A percentile compares a stretch with the other conserved stretches of the same genome.
phyloP scores from a whole-genome alignment of 2,113 vertebrate genomes.

The Colossoma macropomum region DNA sequence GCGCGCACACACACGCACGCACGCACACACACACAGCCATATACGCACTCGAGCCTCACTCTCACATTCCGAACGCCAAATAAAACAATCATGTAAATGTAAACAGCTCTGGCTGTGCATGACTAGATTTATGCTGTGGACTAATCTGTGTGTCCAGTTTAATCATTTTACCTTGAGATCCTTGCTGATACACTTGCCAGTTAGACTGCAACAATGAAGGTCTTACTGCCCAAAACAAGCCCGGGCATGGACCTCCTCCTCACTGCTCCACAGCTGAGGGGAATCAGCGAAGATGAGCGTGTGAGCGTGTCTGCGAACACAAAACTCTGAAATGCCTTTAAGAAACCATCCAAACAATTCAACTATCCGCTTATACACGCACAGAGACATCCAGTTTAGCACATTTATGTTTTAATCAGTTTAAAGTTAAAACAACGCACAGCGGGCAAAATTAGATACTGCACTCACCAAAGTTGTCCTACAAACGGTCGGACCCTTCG shows the following conservation, averaged over 20 bases:
- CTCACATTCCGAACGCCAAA: too few relatives aligned
- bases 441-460: neutral
- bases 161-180: neutral
- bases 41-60: too few relatives aligned
- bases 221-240: conserved; percentile 26
- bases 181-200: too few relatives aligned
- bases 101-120: too few relatives aligned
- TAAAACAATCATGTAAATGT: neutral
- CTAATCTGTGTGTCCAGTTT: neutral
- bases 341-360: too few relatives aligned
- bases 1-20: too few relatives aligned
- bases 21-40: too few relatives aligned
- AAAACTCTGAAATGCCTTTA: neutral
- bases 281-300: neutral
- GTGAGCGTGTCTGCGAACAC: neutral
- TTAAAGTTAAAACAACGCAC: neutral
- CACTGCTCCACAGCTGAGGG: neutral
- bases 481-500: neutral
- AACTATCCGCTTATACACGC: neutral
- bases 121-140: neutral
- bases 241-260: conserved; percentile 27
- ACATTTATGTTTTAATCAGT: neutral
- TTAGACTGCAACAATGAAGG: neutral
- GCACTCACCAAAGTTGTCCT: neutral
- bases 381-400: neutral